Evolutionary conservation across 2,888 invertebrate genomes (phyloP).

Genomic region (Pachydiplax longipennis): DNA sequence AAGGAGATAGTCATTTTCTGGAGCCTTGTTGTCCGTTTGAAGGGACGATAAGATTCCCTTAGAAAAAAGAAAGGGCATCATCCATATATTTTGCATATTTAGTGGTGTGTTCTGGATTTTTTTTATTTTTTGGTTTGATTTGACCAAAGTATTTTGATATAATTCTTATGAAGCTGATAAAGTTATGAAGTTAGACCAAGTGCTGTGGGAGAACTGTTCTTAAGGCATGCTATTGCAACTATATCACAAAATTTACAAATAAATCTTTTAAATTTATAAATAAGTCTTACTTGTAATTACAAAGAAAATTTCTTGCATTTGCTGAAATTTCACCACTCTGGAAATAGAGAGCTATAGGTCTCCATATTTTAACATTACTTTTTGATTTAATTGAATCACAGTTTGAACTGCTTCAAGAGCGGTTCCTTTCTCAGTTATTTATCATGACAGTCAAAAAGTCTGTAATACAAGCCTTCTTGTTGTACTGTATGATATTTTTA

Average conservation of each 20-base stretch:
- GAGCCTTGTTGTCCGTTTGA: neutral
- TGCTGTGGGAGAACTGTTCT: neutral
- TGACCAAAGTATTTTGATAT: neutral
- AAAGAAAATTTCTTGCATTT: too few relatives aligned
- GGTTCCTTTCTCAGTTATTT: conserved; percentile 10
- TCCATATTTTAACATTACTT: too few relatives aligned
- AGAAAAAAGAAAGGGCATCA: neutral
- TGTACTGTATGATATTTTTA: neutral
- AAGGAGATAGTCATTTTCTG: neutral
- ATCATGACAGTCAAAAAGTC: neutral
- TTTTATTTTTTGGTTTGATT: neutral
- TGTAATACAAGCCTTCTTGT: conserved; percentile 7
- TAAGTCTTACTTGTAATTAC: too few relatives aligned
- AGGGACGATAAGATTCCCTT: neutral
- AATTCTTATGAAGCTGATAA: neutral
- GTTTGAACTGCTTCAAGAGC: too few relatives aligned
- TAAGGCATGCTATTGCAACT: too few relatives aligned
- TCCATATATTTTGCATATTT: neutral
- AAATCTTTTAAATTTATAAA: too few relatives aligned
- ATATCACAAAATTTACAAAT: too few relatives aligned
- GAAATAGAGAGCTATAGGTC: too few relatives aligned
- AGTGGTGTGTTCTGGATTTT: neutral
- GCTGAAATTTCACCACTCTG: too few relatives aligned
- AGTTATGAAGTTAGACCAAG: neutral
- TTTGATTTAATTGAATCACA: too few relatives aligned